A percentile compares a stretch with the other conserved stretches of the same genome.
Evolutionary conservation across 2,888 invertebrate genomes (phyloP).

Genomic region (Protonemura montana): DNA sequence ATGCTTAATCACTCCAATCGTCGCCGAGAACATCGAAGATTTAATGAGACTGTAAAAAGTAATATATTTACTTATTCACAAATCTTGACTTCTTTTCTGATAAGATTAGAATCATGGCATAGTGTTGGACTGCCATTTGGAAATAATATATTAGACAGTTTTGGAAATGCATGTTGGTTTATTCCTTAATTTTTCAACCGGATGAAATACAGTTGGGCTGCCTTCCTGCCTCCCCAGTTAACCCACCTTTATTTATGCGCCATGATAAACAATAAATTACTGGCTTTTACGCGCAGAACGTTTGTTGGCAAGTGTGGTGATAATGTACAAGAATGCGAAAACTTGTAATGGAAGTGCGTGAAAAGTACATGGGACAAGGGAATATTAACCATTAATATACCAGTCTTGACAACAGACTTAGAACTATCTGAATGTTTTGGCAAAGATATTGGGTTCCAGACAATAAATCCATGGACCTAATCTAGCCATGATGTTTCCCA

Average conservation of each 20-base stretch:
- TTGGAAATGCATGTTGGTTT: slow-evolving; percentile 36
- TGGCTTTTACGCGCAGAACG: slow-evolving; percentile 17
- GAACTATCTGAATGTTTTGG: slow-evolving; percentile 26
- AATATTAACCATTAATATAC: slow-evolving; percentile 44
- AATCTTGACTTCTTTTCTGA: slow-evolving; percentile 28
- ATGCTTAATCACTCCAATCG: slow-evolving; percentile 20
- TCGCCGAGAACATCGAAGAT: neutral
- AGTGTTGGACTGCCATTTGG: neutral
- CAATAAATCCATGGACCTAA: neutral
- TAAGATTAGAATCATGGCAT: slow-evolving; percentile 29
- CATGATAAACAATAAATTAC: slow-evolving; percentile 39
- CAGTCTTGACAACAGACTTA: neutral
- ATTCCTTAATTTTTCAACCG: slow-evolving; percentile 42
- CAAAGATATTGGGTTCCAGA: slow-evolving; percentile 25
- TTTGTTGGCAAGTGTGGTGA: slow-evolving; percentile 37
- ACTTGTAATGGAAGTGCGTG: slow-evolving; percentile 40
- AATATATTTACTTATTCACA: slow-evolving; percentile 23
- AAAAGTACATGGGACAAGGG: slow-evolving; percentile 27
- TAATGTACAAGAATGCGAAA: slow-evolving; percentile 36
- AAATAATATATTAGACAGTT: slow-evolving; percentile 37
- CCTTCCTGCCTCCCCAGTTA: slow-evolving; percentile 33
- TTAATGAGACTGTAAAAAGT: slow-evolving; percentile 23
- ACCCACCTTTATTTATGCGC: slow-evolving; percentile 40
- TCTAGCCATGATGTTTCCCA: neutral
- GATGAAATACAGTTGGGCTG: slow-evolving; percentile 39